These are phyloP conservation scores for Hermaeophaga mercurialis DNA, from an alignment of 2,888 invertebrate species.

Conservation along the genomic window DNA sequence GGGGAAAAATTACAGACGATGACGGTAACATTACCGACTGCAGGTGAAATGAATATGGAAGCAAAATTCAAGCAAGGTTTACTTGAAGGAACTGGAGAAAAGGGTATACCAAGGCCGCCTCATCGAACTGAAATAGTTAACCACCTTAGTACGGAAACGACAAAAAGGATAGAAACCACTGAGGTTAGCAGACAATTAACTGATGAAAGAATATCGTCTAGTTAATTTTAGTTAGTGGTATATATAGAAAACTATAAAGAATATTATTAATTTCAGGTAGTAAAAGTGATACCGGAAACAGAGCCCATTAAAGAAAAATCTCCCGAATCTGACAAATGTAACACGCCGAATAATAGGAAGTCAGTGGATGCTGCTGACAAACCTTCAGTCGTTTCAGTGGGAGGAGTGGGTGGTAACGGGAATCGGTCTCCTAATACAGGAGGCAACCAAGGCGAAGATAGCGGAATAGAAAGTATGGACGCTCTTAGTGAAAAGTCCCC, in stretches of 20 bases:
- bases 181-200: conserved; percentile 40
- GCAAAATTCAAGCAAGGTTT: conserved; percentile 66
- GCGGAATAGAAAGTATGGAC: conserved; percentile 92
- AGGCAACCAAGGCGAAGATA: conserved; percentile 77
- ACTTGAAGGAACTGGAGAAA: conserved; percentile 57
- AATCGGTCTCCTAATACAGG: conserved; percentile 55
- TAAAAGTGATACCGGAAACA: conserved; percentile 38
- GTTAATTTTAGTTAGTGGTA: too few species aligned
- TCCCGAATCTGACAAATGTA: conserved; percentile 53
- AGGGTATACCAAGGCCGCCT: conserved; percentile 50
- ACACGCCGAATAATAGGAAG: conserved; percentile 50
- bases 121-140: conserved; percentile 50
- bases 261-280: conserved; percentile 32
- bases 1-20: conserved; percentile 56
- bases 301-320: conserved; percentile 46
- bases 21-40: conserved; percentile 53
- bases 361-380: conserved; percentile 35
- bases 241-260: too few species aligned
- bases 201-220: too few species aligned
- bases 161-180: conserved; percentile 30
- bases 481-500: conserved; percentile 83
- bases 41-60: conserved; percentile 60
- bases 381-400: conserved; percentile 12
- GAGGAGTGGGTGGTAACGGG: conserved; percentile 25
- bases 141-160: conserved; percentile 33